Conservation (phyloP, 2,888 invertebrate genomes). For the Tetramorium bicarinatum region DNA sequence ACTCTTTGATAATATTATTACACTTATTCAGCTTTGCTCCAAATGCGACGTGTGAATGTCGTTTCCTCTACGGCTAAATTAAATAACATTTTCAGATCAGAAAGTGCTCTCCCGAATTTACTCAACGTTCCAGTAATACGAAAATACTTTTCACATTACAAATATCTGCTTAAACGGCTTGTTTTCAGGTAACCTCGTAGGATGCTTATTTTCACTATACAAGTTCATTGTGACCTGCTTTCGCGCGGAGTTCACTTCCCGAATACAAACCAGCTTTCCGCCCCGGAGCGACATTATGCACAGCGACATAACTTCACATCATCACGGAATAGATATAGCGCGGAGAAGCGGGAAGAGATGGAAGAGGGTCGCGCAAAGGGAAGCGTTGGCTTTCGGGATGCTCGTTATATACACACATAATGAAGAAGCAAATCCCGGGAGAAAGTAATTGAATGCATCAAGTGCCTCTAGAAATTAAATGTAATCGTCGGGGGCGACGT, state of each 20-base stretch:
- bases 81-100: neutral
- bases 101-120: neutral
- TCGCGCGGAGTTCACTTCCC: constrained; percentile 33
- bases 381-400: neutral
- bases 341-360: neutral
- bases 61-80: neutral
- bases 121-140: neutral
- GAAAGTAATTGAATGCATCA: constrained; percentile 49
- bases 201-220: constrained; percentile 38
- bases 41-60: neutral
- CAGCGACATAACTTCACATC: constrained; percentile 41
- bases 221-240: constrained; percentile 51
- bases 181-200: constrained; percentile 15
- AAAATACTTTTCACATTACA: constrained; percentile 22
- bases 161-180: constrained; percentile 41
- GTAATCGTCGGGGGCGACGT: constrained; percentile 61
- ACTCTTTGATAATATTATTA: neutral
- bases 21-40: neutral
- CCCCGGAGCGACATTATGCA: constrained; percentile 38
- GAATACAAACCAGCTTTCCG: constrained; percentile 45
- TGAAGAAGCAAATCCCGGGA: constrained; percentile 21
- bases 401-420: neutral
- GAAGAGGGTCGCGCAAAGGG: neutral
- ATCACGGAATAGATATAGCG: constrained; percentile 25
- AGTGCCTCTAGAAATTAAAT: constrained; percentile 62